These are phyloP conservation scores for Bergia sp. DNA, from an alignment of 92 coral and sea anemone genomes.

Conservation along the genomic window DNA sequence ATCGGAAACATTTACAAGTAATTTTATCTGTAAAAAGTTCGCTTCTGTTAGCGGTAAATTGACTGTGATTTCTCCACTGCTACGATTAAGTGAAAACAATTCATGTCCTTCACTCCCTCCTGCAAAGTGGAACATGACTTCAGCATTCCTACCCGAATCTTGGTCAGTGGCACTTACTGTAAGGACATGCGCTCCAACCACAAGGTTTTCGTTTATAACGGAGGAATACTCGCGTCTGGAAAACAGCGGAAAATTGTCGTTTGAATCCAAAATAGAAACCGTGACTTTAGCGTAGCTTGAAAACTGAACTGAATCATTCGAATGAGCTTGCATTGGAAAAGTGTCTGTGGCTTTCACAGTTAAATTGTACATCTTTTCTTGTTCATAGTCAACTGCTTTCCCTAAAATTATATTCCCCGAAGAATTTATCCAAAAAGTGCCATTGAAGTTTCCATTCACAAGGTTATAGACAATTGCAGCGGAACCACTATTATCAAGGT, in stretches of 20 bases:
- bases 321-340: constrained; percentile 34
- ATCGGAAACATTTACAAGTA: constrained; percentile 42
- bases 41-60: constrained; percentile 55
- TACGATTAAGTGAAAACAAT: constrained; percentile 43
- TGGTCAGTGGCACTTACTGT: constrained; percentile 50
- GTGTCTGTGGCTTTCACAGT: constrained; percentile 56
- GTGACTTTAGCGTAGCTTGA: constrained; percentile 53
- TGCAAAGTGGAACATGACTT: not conserved
- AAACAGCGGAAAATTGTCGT: constrained; percentile 58
- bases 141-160: constrained; percentile 57
- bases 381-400: constrained; percentile 57
- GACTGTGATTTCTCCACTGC: constrained; percentile 48
- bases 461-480: constrained; percentile 48
- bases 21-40: constrained; percentile 45
- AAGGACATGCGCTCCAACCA: constrained; percentile 41
- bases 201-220: constrained; percentile 48
- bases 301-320: constrained; percentile 33
- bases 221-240: constrained; percentile 16
- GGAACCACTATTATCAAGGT: constrained; percentile 51
- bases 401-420: constrained; percentile 50
- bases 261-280: constrained; percentile 50
- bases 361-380: constrained; percentile 17
- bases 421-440: constrained; percentile 46
- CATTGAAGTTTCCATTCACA: constrained; percentile 32
- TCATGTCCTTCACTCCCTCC: not conserved